phyloP scores from a whole-genome alignment of 2,113 vertebrate genomes.

The Callipepla californica region DNA sequence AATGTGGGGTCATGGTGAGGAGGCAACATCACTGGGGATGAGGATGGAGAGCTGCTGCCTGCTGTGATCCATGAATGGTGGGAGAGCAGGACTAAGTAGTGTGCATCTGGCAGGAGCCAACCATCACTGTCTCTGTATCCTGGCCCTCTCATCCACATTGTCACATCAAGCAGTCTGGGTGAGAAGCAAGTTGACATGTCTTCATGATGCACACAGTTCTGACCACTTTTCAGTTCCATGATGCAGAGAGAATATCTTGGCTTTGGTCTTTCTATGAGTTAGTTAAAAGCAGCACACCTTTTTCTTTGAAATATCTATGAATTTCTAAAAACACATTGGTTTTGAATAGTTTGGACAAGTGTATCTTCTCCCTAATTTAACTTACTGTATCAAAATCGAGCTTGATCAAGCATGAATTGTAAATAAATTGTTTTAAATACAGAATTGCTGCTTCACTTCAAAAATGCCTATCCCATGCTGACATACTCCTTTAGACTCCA shows the following conservation, averaged over 20 bases:
- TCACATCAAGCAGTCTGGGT: neutral
- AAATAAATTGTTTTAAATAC: neutral
- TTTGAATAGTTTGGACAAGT: neutral
- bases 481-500: neutral
- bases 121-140: neutral
- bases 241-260: neutral
- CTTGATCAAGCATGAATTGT: neutral
- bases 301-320: neutral
- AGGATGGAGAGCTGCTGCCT: neutral
- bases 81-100: neutral
- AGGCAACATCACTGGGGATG: neutral
- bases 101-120: neutral
- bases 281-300: neutral
- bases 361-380: neutral
- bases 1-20: neutral
- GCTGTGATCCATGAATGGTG: neutral
- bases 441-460: neutral
- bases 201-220: neutral
- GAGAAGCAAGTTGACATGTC: neutral
- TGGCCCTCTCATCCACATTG: neutral
- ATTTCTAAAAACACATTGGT: neutral
- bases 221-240: neutral
- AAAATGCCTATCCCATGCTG: neutral
- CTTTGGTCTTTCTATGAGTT: neutral
- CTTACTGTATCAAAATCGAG: neutral